Conservation (phyloP, 2,797 vertebrate genomes). For the Eulemur rubriventer region DNA sequence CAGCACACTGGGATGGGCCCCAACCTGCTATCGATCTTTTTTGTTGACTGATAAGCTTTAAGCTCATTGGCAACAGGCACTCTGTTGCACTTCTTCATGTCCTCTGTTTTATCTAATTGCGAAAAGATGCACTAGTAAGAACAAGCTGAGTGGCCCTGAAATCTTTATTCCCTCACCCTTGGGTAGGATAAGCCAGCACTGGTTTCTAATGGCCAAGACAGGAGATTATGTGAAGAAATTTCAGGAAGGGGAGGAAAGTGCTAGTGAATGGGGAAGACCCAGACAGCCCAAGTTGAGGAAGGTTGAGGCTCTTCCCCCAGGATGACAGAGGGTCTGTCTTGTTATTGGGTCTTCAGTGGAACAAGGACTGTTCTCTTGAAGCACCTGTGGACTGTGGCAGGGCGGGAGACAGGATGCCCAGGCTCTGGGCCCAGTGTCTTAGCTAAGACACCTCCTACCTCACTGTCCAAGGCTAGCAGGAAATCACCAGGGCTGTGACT, state of each 20-base stretch:
- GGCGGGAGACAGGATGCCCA: not conserved
- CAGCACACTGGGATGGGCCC: accelerated
- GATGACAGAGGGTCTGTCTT: not conserved
- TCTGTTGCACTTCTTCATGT: not conserved
- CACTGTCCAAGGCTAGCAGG: not conserved
- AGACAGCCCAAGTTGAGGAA: not conserved
- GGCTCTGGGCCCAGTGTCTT: not conserved
- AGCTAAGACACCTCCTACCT: not conserved
- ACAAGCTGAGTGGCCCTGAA: not conserved
- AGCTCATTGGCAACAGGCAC: not conserved
- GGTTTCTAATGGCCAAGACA: not conserved
- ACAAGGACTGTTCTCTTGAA: not conserved
- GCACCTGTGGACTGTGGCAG: not conserved
- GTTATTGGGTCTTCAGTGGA: not conserved
- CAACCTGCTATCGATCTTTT: not conserved
- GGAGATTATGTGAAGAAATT: not conserved
- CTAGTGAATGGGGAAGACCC: not conserved
- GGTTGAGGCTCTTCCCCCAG: not conserved
- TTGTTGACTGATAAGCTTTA: not conserved
- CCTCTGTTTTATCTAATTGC: not conserved
- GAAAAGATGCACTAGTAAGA: not conserved
- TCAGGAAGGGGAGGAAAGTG: not conserved
- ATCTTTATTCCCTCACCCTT: not conserved
- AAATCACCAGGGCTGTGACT: not conserved
- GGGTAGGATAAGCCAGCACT: not conserved